phyloP scores from a whole-genome alignment of 35 echinoderm and acorn worm species.

The Strongylocentrotus purpuratus region DNA sequence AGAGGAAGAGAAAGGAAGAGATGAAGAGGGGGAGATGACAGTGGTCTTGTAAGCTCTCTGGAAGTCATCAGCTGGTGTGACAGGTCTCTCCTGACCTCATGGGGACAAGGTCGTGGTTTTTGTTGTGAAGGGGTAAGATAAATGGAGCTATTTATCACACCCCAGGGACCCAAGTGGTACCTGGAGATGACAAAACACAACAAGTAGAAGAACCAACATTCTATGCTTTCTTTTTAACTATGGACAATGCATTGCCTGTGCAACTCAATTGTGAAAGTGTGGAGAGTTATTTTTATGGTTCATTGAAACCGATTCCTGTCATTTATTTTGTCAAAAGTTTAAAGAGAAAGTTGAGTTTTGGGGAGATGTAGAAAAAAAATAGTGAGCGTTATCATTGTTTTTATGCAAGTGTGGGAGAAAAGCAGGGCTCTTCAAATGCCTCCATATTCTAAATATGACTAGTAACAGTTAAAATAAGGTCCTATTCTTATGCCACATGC shows the following conservation, averaged over 20 bases:
- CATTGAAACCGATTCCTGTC: neutral
- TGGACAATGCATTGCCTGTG: neutral
- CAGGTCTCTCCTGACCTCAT: conserved; percentile 18
- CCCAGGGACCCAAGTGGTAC: neutral
- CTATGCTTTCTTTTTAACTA: neutral
- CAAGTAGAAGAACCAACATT: neutral
- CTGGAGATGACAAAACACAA: neutral
- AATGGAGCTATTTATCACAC: conserved; percentile 24
- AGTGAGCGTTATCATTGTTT: too few relatives aligned
- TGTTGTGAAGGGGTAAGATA: neutral
- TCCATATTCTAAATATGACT: too few relatives aligned
- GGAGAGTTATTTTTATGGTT: neutral
- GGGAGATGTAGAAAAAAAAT: too few relatives aligned
- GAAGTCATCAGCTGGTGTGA: neutral
- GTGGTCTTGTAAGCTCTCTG: neutral
- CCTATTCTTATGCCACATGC: too few relatives aligned
- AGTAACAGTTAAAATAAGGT: too few relatives aligned
- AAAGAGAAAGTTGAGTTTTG: too few relatives aligned
- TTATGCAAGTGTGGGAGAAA: too few relatives aligned
- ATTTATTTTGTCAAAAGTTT: neutral
- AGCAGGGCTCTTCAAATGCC: too few relatives aligned
- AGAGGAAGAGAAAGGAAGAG: neutral
- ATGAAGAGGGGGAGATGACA: too few relatives aligned
- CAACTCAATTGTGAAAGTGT: neutral
- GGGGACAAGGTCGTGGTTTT: conserved; percentile 30